Conservation (phyloP, 2,113 vertebrate genomes). For the Hippocampus comes region DNA sequence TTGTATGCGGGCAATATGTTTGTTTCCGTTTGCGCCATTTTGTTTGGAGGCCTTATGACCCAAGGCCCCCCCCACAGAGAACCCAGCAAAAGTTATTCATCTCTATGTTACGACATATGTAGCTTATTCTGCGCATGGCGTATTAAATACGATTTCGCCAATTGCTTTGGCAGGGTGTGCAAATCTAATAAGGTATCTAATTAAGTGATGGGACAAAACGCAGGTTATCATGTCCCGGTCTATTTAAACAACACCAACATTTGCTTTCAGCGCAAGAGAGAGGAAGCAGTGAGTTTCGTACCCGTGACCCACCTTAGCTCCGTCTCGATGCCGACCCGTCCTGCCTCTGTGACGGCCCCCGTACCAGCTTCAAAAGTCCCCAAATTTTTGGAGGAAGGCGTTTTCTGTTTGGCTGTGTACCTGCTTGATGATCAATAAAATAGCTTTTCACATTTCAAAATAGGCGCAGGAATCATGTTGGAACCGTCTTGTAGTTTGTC, state of each 20-base stretch:
- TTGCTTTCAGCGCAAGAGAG: too few relatives aligned
- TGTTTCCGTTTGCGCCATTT: not conserved
- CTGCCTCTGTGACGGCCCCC: too few relatives aligned
- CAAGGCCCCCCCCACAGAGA: not conserved
- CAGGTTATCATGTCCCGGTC: too few relatives aligned
- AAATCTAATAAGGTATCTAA: not conserved
- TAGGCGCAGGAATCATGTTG: too few relatives aligned
- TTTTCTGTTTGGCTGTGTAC: not conserved
- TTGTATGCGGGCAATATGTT: not conserved
- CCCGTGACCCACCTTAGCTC: too few relatives aligned
- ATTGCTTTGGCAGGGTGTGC: not conserved
- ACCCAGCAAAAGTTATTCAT: not conserved
- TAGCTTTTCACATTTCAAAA: not conserved
- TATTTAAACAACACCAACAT: too few relatives aligned
- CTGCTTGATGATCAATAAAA: not conserved
- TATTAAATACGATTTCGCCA: not conserved
- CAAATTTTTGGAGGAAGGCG: not conserved
- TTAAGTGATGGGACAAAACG: too few relatives aligned
- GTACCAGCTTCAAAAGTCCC: too few relatives aligned
- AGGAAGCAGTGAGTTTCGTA: too few relatives aligned
- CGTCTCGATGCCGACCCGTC: too few relatives aligned
- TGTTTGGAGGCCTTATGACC: not conserved
- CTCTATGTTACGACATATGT: not conserved
- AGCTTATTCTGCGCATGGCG: not conserved
- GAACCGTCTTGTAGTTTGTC: too few relatives aligned